Evolutionary conservation across 2,888 invertebrate genomes (phyloP), one percentile per base, ranked within the genome.

Genomic region (Periphyllus acericola): DNA sequence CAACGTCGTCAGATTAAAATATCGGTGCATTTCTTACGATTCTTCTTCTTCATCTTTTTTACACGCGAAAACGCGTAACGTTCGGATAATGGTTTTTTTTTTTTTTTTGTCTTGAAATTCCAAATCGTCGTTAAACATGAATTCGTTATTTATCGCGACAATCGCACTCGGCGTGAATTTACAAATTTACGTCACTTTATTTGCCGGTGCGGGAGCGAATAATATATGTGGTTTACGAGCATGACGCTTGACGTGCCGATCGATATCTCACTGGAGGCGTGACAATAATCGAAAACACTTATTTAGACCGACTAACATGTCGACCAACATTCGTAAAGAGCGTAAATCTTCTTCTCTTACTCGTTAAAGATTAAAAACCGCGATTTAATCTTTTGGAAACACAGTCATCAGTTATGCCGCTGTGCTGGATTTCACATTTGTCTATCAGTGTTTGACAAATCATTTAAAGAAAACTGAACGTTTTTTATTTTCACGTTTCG

Each of bases 1-100:
- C 68, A 46, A 81, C 52, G 71, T 82, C 71, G 46, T 32, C 71
- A 52, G 1, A 46, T 71, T 46, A 71, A 46, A 81, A 29, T 17
- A 71, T 71, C 32, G 29, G 29, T 81, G 14, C 71, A 52, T 25
- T 82, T 82, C 46, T 71, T 82, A 46, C 19, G 71, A 32, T 46
- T 82, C 71, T 71, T 82, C 81, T 68, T 81, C 66, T 29, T 68
- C 11, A 40, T 46, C 80, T 17, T 80, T 80, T 40, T 66, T 71
- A 71, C 29, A 29, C 71, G 32, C 32, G 11, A 71, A 11, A 71
- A 32, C 29, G 80, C 19, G 29, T 80, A 60, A 25, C 60, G 5
- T 60, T 66, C 8, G 80, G 66, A 25, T 40, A 80, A 80, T 40
- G n/a, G 36, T 66, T 66, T 66, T 66, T 34, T 68, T 66, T 46